Evolutionary conservation across 92 coral and sea anemone species (phyloP).

Genomic region (Hydrozoanthus gracilis): DNA sequence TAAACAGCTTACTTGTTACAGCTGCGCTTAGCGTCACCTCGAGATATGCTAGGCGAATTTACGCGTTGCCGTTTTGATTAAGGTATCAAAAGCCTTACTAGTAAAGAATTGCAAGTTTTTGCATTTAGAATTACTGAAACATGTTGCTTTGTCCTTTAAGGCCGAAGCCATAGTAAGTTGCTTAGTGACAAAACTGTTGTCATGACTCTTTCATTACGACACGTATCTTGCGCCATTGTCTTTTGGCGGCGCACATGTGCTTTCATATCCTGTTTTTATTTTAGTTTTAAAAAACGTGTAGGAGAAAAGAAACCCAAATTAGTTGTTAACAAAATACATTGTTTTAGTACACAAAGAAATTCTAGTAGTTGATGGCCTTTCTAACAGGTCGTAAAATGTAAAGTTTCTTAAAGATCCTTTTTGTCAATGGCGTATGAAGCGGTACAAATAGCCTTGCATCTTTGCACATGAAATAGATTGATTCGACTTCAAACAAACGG

Average conservation of each 20-base stretch:
- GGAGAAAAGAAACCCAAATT: neutral
- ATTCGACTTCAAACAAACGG: constrained; percentile 3
- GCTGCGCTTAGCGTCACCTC: neutral
- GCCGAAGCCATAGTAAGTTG: constrained; percentile 4
- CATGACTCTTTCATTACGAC: neutral
- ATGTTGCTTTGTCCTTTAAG: constrained; percentile 16
- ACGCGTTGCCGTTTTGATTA: neutral
- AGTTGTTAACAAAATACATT: neutral
- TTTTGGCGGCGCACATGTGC: constrained; percentile 28
- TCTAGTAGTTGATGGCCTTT: neutral
- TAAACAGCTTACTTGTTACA: neutral
- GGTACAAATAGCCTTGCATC: neutral
- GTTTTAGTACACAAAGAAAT: constrained; percentile 1
- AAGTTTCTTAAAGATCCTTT: neutral
- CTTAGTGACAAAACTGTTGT: constrained; percentile 17
- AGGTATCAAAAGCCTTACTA: neutral
- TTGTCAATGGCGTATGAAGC: neutral
- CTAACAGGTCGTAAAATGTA: neutral
- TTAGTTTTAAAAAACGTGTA: neutral
- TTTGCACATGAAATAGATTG: too few relatives aligned
- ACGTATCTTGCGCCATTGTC: constrained; percentile 7
- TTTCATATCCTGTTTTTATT: neutral
- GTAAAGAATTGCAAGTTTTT: constrained; percentile 10
- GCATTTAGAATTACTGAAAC: constrained; percentile 1
- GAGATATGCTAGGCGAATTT: neutral